Evolutionary conservation across 2,113 vertebrate species (phyloP).

Genomic region (Brevimyrus niger): DNA sequence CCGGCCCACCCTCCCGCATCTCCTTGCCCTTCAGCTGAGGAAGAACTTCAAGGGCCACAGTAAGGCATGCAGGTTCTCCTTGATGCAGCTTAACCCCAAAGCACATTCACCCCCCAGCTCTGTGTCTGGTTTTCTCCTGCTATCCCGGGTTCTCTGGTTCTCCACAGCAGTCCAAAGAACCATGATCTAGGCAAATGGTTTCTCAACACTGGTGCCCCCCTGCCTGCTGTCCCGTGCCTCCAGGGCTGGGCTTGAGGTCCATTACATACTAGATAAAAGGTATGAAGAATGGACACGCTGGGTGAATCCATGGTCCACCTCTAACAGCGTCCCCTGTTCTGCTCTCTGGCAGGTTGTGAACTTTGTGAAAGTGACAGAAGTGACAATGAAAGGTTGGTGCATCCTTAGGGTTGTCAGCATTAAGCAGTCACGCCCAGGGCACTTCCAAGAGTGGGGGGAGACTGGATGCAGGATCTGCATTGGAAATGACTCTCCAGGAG

Average conservation of each 20-base stretch:
- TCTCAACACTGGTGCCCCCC: background rate
- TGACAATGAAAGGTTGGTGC: background rate
- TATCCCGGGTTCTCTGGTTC: background rate
- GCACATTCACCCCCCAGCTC: background rate
- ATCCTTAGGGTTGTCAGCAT: background rate
- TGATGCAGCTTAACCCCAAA: background rate
- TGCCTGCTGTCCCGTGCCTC: background rate
- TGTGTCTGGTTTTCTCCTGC: background rate
- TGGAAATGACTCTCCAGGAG: background rate
- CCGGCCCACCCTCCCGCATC: background rate
- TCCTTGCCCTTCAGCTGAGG: background rate
- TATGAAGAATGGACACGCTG: background rate
- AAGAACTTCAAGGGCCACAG: background rate
- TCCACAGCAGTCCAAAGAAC: background rate
- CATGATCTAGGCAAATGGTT: background rate
- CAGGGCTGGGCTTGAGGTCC: background rate
- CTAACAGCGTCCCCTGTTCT: background rate
- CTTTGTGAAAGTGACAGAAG: background rate
- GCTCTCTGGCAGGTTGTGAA: background rate
- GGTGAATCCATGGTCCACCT: background rate
- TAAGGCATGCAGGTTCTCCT: background rate
- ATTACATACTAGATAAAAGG: background rate
- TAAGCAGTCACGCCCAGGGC: background rate
- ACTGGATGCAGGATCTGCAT: background rate
- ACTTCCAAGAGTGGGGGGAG: background rate